Conservation (phyloP, 2,113 vertebrate species). For the Hemichromis elongatus region DNA sequence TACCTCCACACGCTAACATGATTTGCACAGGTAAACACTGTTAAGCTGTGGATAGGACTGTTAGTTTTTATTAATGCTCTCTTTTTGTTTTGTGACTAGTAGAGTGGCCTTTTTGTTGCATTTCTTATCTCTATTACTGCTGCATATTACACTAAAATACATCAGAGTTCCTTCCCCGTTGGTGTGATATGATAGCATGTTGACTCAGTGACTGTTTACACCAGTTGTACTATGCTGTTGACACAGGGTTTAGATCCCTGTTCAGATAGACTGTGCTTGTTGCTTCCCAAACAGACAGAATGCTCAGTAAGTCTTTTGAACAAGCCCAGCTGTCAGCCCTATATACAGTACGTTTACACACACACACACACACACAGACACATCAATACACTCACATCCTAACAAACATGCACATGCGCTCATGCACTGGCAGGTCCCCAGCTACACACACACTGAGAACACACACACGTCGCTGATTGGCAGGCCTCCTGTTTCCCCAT, state of each 20-base stretch:
- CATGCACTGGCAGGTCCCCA: slow-evolving; percentile 41
- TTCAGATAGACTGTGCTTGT: slow-evolving; percentile 65
- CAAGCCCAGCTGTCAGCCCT: slow-evolving; percentile 73
- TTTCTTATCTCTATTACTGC: neutral
- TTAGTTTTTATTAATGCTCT: neutral
- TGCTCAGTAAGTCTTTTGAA: slow-evolving; percentile 70
- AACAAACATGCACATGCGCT: slow-evolving; percentile 34
- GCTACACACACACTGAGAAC: slow-evolving; percentile 1
- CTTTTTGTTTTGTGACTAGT: slow-evolving; percentile 16
- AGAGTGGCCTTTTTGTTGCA: slow-evolving; percentile 4
- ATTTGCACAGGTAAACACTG: neutral
- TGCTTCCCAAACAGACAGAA: slow-evolving; percentile 71
- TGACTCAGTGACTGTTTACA: slow-evolving; percentile 69
- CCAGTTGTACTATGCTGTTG: slow-evolving; percentile 64
- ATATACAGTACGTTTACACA: slow-evolving; percentile 42
- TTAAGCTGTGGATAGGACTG: neutral
- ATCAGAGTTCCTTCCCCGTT: slow-evolving; percentile 16
- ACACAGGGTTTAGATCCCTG: slow-evolving; percentile 70
- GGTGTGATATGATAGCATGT: slow-evolving; percentile 56
- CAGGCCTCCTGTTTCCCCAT: slow-evolving; percentile 69
- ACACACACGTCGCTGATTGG: slow-evolving; percentile 61
- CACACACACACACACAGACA: neutral
- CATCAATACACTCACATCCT: slow-evolving; percentile 16
- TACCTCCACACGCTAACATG: neutral
- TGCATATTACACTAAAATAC: slow-evolving; percentile 10